Conservation (phyloP, 2,888 invertebrate genomes). For the Hirtodrosophila cameraria region DNA sequence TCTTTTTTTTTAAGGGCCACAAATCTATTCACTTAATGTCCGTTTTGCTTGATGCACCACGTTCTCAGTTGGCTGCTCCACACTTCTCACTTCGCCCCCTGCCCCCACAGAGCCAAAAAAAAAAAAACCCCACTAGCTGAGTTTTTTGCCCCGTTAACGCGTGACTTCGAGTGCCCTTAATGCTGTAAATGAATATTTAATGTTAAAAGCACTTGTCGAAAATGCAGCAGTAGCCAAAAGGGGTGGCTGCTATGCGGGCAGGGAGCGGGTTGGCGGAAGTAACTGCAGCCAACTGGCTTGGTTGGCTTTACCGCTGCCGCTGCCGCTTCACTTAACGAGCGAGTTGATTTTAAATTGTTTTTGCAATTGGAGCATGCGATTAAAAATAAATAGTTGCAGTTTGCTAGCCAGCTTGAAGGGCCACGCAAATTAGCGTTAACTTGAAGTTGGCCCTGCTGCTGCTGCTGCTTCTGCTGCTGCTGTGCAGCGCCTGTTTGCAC, state of each 20-base stretch:
- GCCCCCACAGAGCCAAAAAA: not conserved
- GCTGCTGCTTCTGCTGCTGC: conserved; percentile 28
- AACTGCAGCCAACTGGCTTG: conserved; percentile 57
- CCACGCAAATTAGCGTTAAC: conserved; percentile 69
- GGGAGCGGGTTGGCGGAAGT: conserved; percentile 3
- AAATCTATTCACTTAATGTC: conserved; percentile 75
- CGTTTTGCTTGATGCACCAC: conserved; percentile 77
- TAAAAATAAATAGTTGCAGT: conserved; percentile 75
- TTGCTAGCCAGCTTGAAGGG: conserved; percentile 39
- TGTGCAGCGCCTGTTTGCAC: not conserved
- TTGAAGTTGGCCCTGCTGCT: conserved; percentile 40
- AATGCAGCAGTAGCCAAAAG: conserved; percentile 62
- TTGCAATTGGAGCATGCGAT: conserved; percentile 80
- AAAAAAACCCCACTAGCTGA: conserved; percentile 6
- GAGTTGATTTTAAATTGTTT: conserved; percentile 79
- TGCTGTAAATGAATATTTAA: conserved; percentile 81
- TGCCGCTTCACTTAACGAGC: conserved; percentile 77
- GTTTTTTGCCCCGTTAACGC: conserved; percentile 70
- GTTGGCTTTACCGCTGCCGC: not conserved
- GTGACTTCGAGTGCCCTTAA: conserved; percentile 80
- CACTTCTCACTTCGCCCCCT: not conserved
- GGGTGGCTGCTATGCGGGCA: not conserved
- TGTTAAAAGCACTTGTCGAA: conserved; percentile 80
- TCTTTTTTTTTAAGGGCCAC: conserved; percentile 16
- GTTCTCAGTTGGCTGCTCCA: conserved; percentile 54